These are phyloP conservation scores for Lycaena phlaeas DNA, from an alignment of 2,888 invertebrate genomes.

Conservation along the genomic window DNA sequence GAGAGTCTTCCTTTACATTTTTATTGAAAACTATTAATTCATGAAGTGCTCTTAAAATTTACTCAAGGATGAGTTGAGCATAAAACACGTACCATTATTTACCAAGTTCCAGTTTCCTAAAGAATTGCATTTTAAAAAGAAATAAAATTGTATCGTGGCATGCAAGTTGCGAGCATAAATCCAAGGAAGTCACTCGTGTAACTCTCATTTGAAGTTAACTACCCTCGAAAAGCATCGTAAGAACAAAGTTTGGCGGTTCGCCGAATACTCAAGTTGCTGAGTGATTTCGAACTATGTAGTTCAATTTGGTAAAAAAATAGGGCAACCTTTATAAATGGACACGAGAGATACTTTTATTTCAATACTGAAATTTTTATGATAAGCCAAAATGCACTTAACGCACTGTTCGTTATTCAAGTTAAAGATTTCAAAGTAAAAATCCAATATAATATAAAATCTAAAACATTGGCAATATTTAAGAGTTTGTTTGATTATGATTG, in stretches of 20 bases:
- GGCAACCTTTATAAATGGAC: slow-evolving; percentile 5
- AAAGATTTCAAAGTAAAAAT: too few relatives aligned
- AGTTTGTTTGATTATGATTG: too few relatives aligned
- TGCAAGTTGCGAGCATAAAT: slow-evolving; percentile 28
- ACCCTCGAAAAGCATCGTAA: slow-evolving; percentile 39
- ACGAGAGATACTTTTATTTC: too few relatives aligned
- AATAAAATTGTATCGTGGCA: slow-evolving; percentile 23
- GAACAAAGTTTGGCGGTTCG: slow-evolving; percentile 39
- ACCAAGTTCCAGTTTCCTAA: slow-evolving; percentile 5
- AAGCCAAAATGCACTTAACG: too few relatives aligned
- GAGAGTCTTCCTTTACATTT: too few relatives aligned
- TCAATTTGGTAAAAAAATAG: slow-evolving; percentile 20
- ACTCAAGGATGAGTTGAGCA: slow-evolving; percentile 3
- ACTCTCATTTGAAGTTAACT: slow-evolving; percentile 42
- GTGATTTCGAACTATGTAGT: slow-evolving; percentile 26
- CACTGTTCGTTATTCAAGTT: too few relatives aligned
- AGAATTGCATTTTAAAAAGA: slow-evolving; percentile 16
- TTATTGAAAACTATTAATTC: too few relatives aligned
- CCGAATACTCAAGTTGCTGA: slow-evolving; percentile 23
- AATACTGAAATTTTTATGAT: too few relatives aligned
- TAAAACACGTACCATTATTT: slow-evolving; percentile 6
- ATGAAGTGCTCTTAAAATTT: too few relatives aligned
- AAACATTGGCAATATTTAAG: too few relatives aligned
- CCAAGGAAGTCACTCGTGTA: slow-evolving; percentile 43
- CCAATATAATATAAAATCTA: too few relatives aligned